Conservation (phyloP, 2,797 vertebrate genomes). For the Knipowitschia caucasica region DNA sequence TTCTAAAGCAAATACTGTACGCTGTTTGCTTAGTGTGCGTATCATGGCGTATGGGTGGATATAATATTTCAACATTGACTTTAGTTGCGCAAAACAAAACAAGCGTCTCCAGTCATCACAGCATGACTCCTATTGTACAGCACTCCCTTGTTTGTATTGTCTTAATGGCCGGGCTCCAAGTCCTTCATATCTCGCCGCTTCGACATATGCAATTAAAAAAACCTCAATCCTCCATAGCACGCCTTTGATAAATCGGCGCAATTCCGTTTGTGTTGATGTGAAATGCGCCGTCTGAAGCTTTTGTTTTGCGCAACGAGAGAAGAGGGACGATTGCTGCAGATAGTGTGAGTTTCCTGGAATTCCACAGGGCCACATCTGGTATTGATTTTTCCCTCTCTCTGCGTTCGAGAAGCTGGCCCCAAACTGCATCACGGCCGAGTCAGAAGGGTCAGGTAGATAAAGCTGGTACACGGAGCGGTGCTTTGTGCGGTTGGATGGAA, state of each 20-base stretch:
- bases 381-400: conserved; percentile 34
- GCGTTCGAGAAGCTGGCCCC: conserved; percentile 27
- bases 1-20: conserved; percentile 13
- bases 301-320: conserved; percentile 32
- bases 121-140: conserved; percentile 26
- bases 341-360: conserved; percentile 55
- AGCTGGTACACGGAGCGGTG: conserved; percentile 14
- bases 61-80: conserved; percentile 19
- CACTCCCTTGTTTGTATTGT: conserved; percentile 48
- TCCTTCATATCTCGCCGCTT: conserved; percentile 29
- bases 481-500: too few relatives aligned
- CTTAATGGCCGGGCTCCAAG: conserved; percentile 47
- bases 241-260: conserved; percentile 32
- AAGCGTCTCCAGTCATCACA: conserved; percentile 20
- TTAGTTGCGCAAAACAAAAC: conserved; percentile 16
- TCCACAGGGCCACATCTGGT: conserved; percentile 63
- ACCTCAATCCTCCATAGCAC: conserved; percentile 11
- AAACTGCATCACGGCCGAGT: conserved; percentile 29
- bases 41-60: conserved; percentile 19
- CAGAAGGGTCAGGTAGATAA: conserved; percentile 40
- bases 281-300: conserved; percentile 22
- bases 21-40: conserved; percentile 2
- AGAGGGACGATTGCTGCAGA: conserved; percentile 33
- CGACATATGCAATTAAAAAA: conserved; percentile 33
- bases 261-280: conserved; percentile 14